Percentiles rank a stretch among this genome's conserved stretches.
Evolutionary conservation across 2,113 vertebrate species (phyloP).

Genomic region (Macquaria ambigua): DNA sequence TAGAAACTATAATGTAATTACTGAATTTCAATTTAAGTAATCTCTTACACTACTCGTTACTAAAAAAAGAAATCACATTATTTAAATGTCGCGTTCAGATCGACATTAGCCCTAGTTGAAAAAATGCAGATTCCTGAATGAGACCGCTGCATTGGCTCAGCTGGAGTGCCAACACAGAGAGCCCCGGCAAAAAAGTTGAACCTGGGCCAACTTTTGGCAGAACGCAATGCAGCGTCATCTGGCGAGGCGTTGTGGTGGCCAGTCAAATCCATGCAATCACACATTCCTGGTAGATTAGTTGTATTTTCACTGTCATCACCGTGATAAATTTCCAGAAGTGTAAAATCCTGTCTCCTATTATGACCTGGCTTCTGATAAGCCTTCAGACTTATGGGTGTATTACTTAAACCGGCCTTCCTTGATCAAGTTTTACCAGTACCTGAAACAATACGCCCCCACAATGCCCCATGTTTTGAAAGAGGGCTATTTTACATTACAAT

Average conservation of each 20-base stretch:
- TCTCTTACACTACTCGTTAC: too few species aligned
- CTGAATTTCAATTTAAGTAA: too few species aligned
- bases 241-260: not conserved
- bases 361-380: not conserved
- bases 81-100: too few species aligned
- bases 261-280: not conserved
- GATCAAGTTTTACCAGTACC: not conserved
- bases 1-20: too few species aligned
- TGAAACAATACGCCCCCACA: not conserved
- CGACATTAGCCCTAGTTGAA: too few species aligned
- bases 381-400: not conserved
- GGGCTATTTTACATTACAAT: not conserved
- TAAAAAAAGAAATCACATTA: too few species aligned
- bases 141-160: too few species aligned
- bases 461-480: too few species aligned
- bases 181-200: too few species aligned
- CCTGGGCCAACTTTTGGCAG: too few species aligned
- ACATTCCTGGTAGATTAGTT: not conserved
- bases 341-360: not conserved
- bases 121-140: too few species aligned
- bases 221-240: not conserved
- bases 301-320: not conserved
- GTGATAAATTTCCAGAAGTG: not conserved
- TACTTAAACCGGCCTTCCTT: not conserved
- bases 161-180: too few species aligned